These are phyloP conservation scores for Drosophila koepferae DNA, from an alignment of 2,888 invertebrate genomes.

Conservation along the genomic window DNA sequence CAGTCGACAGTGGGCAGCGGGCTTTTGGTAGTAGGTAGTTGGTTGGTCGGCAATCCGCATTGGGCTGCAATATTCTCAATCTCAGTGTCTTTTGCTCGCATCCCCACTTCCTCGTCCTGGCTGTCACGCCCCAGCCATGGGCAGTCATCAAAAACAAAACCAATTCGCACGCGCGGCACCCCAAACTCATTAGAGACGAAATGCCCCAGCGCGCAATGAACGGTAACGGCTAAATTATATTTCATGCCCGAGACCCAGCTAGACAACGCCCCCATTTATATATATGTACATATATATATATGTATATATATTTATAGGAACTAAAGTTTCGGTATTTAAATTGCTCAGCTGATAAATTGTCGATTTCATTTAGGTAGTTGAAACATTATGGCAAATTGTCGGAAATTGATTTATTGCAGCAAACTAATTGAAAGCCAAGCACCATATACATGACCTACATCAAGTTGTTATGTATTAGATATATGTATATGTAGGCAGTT, in stretches of 20 bases:
- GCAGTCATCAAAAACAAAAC: slow-evolving; percentile 69
- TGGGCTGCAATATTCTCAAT: slow-evolving; percentile 56
- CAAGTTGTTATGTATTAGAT: background rate
- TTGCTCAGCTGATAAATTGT: slow-evolving; percentile 45
- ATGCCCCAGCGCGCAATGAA: slow-evolving; percentile 43
- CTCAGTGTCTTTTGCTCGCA: slow-evolving; percentile 38
- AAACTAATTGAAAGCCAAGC: slow-evolving; percentile 33
- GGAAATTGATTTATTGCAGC: slow-evolving; percentile 23
- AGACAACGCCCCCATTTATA: background rate
- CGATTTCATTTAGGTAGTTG: slow-evolving; percentile 32
- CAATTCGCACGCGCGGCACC: slow-evolving; percentile 58
- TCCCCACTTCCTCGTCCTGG: slow-evolving; percentile 2
- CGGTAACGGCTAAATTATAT: slow-evolving; percentile 61
- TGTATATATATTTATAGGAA: background rate
- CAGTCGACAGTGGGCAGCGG: background rate
- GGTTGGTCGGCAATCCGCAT: slow-evolving; percentile 33
- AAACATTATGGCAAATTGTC: slow-evolving; percentile 19
- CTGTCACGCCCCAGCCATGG: slow-evolving; percentile 60
- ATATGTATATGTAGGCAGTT: background rate
- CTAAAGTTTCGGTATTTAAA: slow-evolving; percentile 42
- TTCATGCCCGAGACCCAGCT: slow-evolving; percentile 12
- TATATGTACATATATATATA: background rate
- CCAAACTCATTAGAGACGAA: slow-evolving; percentile 66
- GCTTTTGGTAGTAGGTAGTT: slow-evolving; percentile 1
- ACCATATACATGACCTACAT: slow-evolving; percentile 12